phyloP scores from a whole-genome alignment of 2,888 invertebrate species.

The Brachylomia viminalis region DNA sequence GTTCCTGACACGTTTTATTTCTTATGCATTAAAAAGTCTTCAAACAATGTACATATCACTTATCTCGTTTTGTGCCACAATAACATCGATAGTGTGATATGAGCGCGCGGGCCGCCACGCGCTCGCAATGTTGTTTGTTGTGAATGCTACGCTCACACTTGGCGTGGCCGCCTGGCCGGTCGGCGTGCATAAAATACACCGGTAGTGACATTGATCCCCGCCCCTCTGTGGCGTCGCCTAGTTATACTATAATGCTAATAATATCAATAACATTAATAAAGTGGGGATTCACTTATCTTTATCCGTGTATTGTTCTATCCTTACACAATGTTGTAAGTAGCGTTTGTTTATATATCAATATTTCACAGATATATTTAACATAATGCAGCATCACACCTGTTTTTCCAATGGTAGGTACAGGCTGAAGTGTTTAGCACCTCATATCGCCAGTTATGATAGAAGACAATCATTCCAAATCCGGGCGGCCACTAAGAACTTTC shows the following conservation, averaged over 20 bases:
- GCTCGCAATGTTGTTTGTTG: background rate
- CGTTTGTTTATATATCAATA: background rate
- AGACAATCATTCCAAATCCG: background rate
- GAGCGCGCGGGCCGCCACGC: background rate
- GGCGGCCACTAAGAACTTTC: background rate
- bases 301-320: slow-evolving; percentile 4
- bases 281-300: background rate
- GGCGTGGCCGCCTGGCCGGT: background rate
- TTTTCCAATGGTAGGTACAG: background rate
- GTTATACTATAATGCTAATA: background rate
- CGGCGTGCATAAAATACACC: background rate
- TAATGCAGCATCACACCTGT: background rate
- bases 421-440: background rate
- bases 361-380: background rate
- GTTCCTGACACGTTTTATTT: background rate
- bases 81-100: slow-evolving; percentile 1
- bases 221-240: slow-evolving; percentile 10
- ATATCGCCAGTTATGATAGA: background rate
- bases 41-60: background rate
- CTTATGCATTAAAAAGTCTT: background rate
- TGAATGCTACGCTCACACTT: background rate
- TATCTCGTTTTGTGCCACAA: slow-evolving; percentile 20
- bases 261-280: background rate
- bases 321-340: background rate
- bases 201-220: slow-evolving; percentile 19